Evolutionary conservation across 1,140 invertebrate species (phyloP).

Genomic region (Sinella curviseta): DNA sequence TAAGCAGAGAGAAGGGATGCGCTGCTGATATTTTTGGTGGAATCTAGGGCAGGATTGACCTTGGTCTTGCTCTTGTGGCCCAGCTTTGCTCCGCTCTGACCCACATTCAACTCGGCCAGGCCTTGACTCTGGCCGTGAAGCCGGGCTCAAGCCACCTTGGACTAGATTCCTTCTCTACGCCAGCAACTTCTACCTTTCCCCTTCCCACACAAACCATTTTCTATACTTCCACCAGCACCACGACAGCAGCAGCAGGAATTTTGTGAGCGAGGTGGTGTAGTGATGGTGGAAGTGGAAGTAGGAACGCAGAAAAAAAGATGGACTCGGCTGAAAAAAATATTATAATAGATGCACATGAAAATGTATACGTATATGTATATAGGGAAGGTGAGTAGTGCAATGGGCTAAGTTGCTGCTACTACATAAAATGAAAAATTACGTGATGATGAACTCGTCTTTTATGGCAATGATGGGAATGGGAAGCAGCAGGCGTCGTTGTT

Average conservation of each 20-base stretch:
- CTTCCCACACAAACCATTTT: not conserved
- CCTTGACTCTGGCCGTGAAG: conserved; percentile 44
- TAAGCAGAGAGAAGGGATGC: not conserved
- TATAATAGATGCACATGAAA: too few relatives aligned
- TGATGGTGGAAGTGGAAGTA: too few relatives aligned
- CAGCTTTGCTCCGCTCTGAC: conserved; percentile 33
- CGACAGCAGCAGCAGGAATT: too few relatives aligned
- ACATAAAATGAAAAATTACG: too few relatives aligned
- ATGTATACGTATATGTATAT: too few relatives aligned
- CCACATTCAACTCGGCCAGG: conserved; percentile 29
- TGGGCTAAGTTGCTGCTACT: too few relatives aligned
- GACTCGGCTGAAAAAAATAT: not conserved
- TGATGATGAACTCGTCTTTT: too few relatives aligned
- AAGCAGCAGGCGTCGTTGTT: too few relatives aligned
- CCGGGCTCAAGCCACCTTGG: conserved; percentile 26
- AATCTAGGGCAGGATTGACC: conserved; percentile 41
- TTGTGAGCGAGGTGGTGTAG: too few relatives aligned
- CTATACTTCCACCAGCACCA: not conserved
- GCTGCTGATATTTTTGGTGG: not conserved
- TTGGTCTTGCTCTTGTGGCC: conserved; percentile 41
- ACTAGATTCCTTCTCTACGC: conserved; percentile 28
- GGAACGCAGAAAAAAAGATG: not conserved
- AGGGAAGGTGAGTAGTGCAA: too few relatives aligned
- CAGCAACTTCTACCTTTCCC: not conserved
- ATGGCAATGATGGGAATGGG: too few relatives aligned